phyloP scores from a whole-genome alignment of 2,888 invertebrate genomes.

The Drosophila seclusa region DNA sequence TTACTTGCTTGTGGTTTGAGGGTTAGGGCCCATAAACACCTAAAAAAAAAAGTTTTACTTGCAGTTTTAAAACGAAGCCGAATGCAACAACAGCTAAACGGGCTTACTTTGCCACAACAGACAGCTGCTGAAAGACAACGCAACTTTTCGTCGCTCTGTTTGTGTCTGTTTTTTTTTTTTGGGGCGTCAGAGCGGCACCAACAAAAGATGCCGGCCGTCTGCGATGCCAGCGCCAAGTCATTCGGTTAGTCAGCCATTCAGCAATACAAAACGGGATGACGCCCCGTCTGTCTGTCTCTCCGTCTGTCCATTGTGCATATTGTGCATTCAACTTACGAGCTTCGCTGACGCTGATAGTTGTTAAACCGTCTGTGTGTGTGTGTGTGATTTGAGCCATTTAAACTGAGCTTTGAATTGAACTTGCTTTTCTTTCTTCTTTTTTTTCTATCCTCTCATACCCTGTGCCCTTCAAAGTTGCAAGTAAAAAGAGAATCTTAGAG shows the following conservation, averaged over 20 bases:
- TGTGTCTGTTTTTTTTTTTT: background rate
- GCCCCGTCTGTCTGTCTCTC: constrained; percentile 15
- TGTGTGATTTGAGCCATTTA: constrained; percentile 59
- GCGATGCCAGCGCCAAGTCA: constrained; percentile 46
- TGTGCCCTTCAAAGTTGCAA: too few species aligned
- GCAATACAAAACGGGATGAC: constrained; percentile 48
- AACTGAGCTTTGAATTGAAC: constrained; percentile 42
- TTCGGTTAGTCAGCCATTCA: constrained; percentile 29
- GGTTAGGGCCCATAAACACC: constrained; percentile 55
- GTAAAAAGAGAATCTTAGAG: background rate
- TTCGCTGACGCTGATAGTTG: constrained; percentile 43
- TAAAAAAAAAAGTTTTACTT: constrained; percentile 76
- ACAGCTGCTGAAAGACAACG: constrained; percentile 15
- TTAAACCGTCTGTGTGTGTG: constrained; percentile 35
- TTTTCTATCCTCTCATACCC: background rate
- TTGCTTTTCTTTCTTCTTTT: background rate
- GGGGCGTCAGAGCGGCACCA: constrained; percentile 64
- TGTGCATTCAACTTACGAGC: constrained; percentile 50
- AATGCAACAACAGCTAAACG: constrained; percentile 44
- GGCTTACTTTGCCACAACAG: constrained; percentile 43
- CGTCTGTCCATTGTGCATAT: constrained; percentile 28
- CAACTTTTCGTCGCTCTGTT: constrained; percentile 19
- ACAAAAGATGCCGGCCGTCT: constrained; percentile 47
- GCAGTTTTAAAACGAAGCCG: constrained; percentile 66
- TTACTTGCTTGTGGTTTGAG: constrained; percentile 38